Evolutionary conservation across 1,140 invertebrate species (phyloP).

Genomic region (Caenorhabditis brenneri): DNA sequence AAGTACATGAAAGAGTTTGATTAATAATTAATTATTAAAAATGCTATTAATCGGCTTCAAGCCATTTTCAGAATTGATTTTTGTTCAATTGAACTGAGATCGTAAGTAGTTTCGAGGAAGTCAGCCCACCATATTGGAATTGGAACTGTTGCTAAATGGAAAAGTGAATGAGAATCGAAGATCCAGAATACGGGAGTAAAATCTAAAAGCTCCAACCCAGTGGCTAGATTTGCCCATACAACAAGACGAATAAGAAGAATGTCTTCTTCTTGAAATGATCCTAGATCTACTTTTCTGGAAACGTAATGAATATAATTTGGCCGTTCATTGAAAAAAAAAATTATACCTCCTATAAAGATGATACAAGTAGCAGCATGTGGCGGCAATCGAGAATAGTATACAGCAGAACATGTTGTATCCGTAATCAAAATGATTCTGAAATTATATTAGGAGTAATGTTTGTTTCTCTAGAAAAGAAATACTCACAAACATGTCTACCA

Average conservation of each 20-base stretch:
- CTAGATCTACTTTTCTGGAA: slow-evolving; percentile 38
- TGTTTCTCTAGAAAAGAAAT: not conserved
- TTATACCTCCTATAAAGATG: slow-evolving; percentile 73
- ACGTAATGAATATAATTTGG: not conserved
- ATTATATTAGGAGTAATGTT: no score
- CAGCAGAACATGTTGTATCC: slow-evolving; percentile 84
- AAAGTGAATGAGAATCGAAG: slow-evolving; percentile 92
- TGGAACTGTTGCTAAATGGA: slow-evolving; percentile 88
- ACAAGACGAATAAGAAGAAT: slow-evolving; percentile 56
- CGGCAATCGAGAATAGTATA: slow-evolving; percentile 76
- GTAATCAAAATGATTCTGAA: slow-evolving; percentile 80
- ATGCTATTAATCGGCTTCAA: not conserved
- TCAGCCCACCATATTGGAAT: slow-evolving; percentile 73
- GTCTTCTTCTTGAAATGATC: slow-evolving; percentile 37
- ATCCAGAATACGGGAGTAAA: slow-evolving; percentile 83
- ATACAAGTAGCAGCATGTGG: slow-evolving; percentile 77
- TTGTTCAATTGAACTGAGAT: no score
- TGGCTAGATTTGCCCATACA: slow-evolving; percentile 53
- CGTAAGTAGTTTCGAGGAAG: not conserved
- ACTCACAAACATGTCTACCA: not conserved
- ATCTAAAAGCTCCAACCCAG: slow-evolving; percentile 84
- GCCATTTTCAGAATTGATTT: not conserved
- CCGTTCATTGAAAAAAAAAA: not conserved
- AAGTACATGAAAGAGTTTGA: not conserved
- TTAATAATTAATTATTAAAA: no score